These are phyloP conservation scores for Monopterus albus DNA, from an alignment of 2,113 vertebrate genomes.

Conservation along the genomic window DNA sequence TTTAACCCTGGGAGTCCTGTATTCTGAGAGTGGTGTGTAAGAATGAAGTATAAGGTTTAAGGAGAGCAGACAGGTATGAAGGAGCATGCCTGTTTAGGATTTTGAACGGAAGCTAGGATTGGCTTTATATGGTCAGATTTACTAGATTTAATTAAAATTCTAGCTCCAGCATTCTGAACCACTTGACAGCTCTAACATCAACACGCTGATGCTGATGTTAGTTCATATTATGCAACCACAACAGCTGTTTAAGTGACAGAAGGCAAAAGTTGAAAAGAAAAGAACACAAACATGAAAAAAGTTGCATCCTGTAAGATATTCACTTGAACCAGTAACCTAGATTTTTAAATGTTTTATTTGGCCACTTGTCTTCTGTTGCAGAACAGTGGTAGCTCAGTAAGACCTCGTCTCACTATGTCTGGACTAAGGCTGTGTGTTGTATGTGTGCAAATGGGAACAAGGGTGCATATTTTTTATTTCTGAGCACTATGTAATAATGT, in stretches of 20 bases:
- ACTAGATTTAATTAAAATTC: too few relatives aligned
- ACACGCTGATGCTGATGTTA: too few relatives aligned
- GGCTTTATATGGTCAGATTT: too few relatives aligned
- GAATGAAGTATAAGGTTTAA: too few relatives aligned
- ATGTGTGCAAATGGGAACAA: conserved; percentile 31
- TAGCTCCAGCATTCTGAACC: too few relatives aligned
- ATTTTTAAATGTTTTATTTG: conserved; percentile 74
- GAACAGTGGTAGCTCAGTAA: conserved; percentile 26
- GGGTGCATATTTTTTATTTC: conserved; percentile 39
- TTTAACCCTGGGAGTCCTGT: too few relatives aligned
- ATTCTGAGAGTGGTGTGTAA: too few relatives aligned
- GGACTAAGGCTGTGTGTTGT: conserved; percentile 29
- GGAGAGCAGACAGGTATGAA: too few relatives aligned
- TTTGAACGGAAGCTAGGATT: too few relatives aligned
- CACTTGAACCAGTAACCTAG: conserved; percentile 74
- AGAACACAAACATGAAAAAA: conserved; percentile 66
- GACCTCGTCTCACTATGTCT: conserved; percentile 56
- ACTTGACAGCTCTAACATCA: too few relatives aligned
- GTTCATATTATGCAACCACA: neutral
- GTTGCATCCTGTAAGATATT: conserved; percentile 72
- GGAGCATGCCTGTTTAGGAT: too few relatives aligned
- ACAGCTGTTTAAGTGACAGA: neutral
- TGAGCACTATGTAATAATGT: conserved; percentile 34
- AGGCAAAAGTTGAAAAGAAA: too few relatives aligned
- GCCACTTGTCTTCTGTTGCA: conserved; percentile 57